Evolutionary conservation across 2,113 vertebrate genomes (phyloP).

Genomic region (Dasyprocta punctata): DNA sequence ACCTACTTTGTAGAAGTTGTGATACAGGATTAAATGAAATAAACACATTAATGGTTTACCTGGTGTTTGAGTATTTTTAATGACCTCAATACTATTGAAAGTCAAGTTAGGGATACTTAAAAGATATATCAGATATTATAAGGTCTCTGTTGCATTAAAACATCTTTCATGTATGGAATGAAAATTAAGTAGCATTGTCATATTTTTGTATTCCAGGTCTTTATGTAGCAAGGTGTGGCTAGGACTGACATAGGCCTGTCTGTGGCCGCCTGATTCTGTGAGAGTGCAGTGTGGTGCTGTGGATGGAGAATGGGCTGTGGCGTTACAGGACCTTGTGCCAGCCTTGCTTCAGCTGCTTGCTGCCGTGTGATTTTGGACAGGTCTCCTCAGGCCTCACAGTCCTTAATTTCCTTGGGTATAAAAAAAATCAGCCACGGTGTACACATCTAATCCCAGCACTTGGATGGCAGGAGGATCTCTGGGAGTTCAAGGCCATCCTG

Average conservation of each 20-base stretch:
- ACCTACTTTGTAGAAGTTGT: not conserved
- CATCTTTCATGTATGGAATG: not conserved
- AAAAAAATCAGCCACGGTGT: not conserved
- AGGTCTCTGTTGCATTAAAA: not conserved
- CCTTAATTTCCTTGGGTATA: not conserved
- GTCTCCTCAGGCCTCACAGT: not conserved
- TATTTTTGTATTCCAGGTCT: not conserved
- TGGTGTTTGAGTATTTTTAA: slow-evolving; percentile 2
- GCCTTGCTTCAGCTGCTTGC: not conserved
- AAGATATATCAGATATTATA: not conserved
- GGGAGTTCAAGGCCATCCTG: not conserved
- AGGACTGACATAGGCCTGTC: not conserved
- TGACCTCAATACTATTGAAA: not conserved
- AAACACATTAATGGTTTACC: not conserved
- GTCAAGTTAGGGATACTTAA: not conserved
- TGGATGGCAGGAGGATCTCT: not conserved
- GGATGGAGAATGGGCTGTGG: not conserved
- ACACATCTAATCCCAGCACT: not conserved
- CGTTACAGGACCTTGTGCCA: not conserved
- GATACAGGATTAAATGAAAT: not conserved
- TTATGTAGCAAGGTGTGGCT: not conserved
- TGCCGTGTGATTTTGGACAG: not conserved
- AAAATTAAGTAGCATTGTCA: not conserved
- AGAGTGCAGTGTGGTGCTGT: not conserved
- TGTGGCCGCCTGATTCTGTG: not conserved